phyloP scores from a whole-genome alignment of 2,888 invertebrate species.

The Nomada fucata region DNA sequence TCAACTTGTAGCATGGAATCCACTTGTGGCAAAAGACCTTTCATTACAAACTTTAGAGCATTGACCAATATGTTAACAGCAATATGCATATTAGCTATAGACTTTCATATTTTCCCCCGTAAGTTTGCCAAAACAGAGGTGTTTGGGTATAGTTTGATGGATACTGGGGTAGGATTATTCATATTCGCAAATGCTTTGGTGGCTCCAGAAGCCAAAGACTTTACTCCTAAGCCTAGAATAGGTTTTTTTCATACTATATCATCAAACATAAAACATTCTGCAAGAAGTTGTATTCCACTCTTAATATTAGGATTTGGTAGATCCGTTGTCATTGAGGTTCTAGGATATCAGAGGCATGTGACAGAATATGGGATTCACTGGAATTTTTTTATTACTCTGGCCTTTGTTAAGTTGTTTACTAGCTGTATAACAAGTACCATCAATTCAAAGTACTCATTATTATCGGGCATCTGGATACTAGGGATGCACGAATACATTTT shows the following conservation, averaged over 20 bases:
- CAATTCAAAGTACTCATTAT: slow-evolving; percentile 85
- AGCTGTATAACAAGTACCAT: slow-evolving; percentile 87
- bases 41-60: slow-evolving; percentile 89
- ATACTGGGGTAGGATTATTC: slow-evolving; percentile 96
- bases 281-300: slow-evolving; percentile 84
- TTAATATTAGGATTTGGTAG: slow-evolving; percentile 88
- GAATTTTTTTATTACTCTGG: slow-evolving; percentile 99
- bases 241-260: slow-evolving; percentile 55
- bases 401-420: slow-evolving; percentile 91
- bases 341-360: slow-evolving; percentile 94
- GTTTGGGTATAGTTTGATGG: slow-evolving; percentile 96
- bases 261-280: slow-evolving; percentile 74
- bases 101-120: slow-evolving; percentile 94
- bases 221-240: slow-evolving; percentile 39
- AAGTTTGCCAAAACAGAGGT: slow-evolving; percentile 94
- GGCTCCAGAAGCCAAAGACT: slow-evolving; percentile 85
- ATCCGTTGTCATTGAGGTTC: slow-evolving; percentile 86
- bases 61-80: slow-evolving; percentile 90
- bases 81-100: slow-evolving; percentile 96
- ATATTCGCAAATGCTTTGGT: slow-evolving; percentile 92
- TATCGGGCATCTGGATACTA: slow-evolving; percentile 86
- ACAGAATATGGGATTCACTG: slow-evolving; percentile 98
- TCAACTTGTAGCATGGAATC: slow-evolving; percentile 30
- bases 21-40: slow-evolving; percentile 71
- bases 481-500: slow-evolving; percentile 88